Evolutionary conservation across 2,888 invertebrate species (phyloP).

Genomic region (Meandrusa payeni): DNA sequence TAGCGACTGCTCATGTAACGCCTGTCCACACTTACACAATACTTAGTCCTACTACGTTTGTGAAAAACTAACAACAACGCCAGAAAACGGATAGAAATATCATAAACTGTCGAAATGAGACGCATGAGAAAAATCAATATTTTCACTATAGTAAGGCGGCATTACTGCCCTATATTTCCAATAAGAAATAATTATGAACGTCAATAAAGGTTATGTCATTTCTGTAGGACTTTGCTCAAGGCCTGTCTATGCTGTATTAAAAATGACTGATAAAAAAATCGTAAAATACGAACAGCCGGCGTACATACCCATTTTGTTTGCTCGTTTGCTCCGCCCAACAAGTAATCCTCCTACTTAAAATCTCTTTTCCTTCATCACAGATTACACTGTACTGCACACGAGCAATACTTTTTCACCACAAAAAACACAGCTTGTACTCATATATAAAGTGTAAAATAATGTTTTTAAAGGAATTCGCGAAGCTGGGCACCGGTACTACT

Average conservation of each 20-base stretch:
- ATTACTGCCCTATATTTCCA: slow-evolving; percentile 33
- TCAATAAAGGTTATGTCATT: too few relatives aligned
- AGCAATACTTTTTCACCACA: slow-evolving; percentile 35
- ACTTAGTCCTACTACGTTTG: too few relatives aligned
- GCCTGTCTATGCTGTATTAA: neutral
- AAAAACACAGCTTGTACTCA: slow-evolving; percentile 33
- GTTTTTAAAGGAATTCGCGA: slow-evolving; percentile 26
- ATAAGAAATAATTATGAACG: slow-evolving; percentile 31
- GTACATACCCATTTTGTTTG: slow-evolving; percentile 69
- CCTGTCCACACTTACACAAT: too few relatives aligned
- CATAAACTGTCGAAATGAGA: slow-evolving; percentile 33
- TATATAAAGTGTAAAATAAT: slow-evolving; percentile 32
- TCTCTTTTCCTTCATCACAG: slow-evolving; percentile 53
- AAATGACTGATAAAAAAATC: slow-evolving; percentile 21
- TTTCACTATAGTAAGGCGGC: slow-evolving; percentile 48
- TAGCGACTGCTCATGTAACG: too few relatives aligned
- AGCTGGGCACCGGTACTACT: slow-evolving; percentile 32
- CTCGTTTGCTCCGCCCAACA: slow-evolving; percentile 36
- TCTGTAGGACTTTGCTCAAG: too few relatives aligned
- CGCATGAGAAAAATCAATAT: slow-evolving; percentile 72
- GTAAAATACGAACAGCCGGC: slow-evolving; percentile 46
- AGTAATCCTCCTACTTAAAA: slow-evolving; percentile 38
- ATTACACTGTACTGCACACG: slow-evolving; percentile 44
- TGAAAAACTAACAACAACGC: too few relatives aligned
- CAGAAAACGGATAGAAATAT: too few relatives aligned